A percentile compares a stretch with the other conserved stretches of the same genome.
Evolutionary conservation across 2,888 invertebrate species (phyloP).

Genomic region (Anthophora plumipes): DNA sequence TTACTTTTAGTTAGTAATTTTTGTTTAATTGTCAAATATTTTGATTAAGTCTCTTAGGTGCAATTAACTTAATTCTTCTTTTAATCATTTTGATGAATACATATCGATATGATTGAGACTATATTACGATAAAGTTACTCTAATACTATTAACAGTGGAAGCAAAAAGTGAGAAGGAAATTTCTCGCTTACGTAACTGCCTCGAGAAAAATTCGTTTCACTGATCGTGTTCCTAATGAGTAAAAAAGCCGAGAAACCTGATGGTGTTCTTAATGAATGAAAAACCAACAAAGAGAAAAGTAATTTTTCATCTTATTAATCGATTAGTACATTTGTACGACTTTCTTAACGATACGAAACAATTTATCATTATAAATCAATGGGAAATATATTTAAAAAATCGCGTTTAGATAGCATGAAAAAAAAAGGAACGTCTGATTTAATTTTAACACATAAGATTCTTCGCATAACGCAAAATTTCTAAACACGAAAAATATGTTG

Average conservation of each 20-base stretch:
- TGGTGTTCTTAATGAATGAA: slow-evolving; percentile 14
- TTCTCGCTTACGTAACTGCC: slow-evolving; percentile 13
- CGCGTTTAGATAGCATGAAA: not conserved
- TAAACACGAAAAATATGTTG: not conserved
- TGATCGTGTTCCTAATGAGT: slow-evolving; percentile 21
- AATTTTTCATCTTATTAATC: slow-evolving; percentile 20
- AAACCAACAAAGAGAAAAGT: not conserved
- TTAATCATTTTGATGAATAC: no score
- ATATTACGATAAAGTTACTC: no score
- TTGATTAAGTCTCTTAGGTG: not conserved
- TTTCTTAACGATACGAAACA: not conserved
- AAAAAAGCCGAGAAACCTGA: no score
- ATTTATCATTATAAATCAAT: slow-evolving; percentile 14
- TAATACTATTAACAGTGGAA: no score
- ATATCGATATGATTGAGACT: no score
- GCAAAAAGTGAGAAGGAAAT: slow-evolving; percentile 9
- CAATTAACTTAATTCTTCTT: no score
- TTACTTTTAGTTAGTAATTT: no score
- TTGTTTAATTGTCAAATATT: no score
- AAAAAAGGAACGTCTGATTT: not conserved
- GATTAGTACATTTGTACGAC: not conserved
- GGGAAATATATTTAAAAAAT: not conserved
- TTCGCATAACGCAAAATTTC: not conserved
- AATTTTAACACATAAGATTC: not conserved
- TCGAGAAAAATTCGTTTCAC: not conserved